These are phyloP conservation scores for Chrysotoxum bicinctum DNA, from an alignment of 2,888 invertebrate genomes.

Conservation along the genomic window DNA sequence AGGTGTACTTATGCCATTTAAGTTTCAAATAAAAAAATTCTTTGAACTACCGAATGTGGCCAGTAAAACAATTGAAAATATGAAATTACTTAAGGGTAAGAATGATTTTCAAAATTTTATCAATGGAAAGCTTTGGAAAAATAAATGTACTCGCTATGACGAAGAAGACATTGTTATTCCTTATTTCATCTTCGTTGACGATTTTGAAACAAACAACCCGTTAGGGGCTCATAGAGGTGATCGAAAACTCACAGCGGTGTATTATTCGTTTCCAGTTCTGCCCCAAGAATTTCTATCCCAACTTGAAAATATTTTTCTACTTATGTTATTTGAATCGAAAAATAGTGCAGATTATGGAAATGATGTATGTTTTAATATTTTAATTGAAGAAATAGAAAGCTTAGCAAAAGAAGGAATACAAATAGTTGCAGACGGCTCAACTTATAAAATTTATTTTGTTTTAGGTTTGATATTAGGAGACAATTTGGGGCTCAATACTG, in stretches of 20 bases:
- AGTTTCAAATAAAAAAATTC: not conserved
- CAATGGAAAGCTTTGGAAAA: constrained; percentile 8
- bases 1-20: constrained; percentile 1
- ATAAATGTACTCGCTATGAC: not conserved
- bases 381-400: constrained; percentile 2
- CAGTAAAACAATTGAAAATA: constrained; percentile 2
- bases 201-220: constrained; percentile 22
- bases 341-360: not conserved
- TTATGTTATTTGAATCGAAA: constrained; percentile 20
- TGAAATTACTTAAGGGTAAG: not conserved
- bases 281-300: constrained; percentile 11
- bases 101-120: constrained; percentile 11
- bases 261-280: constrained; percentile 27
- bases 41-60: constrained; percentile 4
- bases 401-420: not conserved
- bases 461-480: not conserved
- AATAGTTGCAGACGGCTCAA: not conserved
- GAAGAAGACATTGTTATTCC: constrained; percentile 18
- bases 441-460: not conserved
- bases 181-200: constrained; percentile 21
- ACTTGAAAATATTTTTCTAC: constrained; percentile 20
- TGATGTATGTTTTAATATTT: not conserved
- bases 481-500: not conserved
- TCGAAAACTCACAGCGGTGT: constrained; percentile 17
- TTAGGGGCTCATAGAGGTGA: constrained; percentile 24